Evolutionary conservation across 2,888 invertebrate genomes (phyloP), one percentile per base, ranked within the genome.

Genomic region (Phengaris arion): DNA sequence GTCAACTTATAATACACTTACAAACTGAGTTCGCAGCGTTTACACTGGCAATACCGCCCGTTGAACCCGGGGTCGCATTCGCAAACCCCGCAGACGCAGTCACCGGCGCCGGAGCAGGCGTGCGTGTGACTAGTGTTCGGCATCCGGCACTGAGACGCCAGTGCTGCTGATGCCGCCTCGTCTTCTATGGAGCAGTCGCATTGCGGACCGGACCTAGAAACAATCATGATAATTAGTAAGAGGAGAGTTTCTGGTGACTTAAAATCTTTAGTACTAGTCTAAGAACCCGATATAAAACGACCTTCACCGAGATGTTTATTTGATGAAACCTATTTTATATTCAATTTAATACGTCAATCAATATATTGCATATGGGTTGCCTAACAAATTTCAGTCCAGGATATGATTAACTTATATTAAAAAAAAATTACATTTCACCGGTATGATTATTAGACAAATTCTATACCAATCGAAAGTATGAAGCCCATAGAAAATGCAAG

Each of bases 11-110:
- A 12, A 48, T 35, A 87, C 22, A 22, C 89, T 86, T 78, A 94
- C 95, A 85, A 78, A 80, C 88, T 92, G 22, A 89, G 86, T 64
- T 92, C 90, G 80, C 96, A 96, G 0, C 93, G 88, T 64, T 90
- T 89, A 83, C 95, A 96, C 85, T 96, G 95, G 81, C 96, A 96
- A 83, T 89, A 96, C 45, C 91, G 87, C 15, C 96, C 96, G 74
- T 83, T 91, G 80, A 87, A 95, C 1, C 95, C 95, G 0, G 82
- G 81, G 82, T 95, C 95, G 84, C 98, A 98, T 46, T 89, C 88
- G 85, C 98, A 98, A 76, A 88, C 89, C 54, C 97, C 97, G 84
- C 97, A 98, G 69, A 95, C 90, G 85, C 98, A 98, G 79, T 95
- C 95, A 0, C 98, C 98, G 6, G 95, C 95, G 76, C 96, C 95